Evolutionary conservation across 2,797 vertebrate species (phyloP), one percentile per base, ranked within the genome.

Genomic region (Trichosurus vulpecula): DNA sequence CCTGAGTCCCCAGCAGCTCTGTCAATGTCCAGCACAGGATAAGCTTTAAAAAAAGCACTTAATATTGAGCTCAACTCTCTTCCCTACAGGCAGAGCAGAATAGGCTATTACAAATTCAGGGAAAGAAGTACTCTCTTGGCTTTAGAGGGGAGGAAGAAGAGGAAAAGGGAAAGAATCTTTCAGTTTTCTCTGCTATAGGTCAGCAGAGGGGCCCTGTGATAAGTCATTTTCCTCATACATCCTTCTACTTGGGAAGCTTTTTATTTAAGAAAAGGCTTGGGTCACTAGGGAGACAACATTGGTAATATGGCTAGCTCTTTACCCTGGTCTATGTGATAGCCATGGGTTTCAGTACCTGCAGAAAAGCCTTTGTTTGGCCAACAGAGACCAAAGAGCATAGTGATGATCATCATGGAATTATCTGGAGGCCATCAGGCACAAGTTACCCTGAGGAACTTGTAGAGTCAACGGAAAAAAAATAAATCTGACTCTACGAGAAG

Each of bases 91-190:
- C 9, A 22, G 57, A 56, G 41, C 25, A 19, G 52, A 66, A 0
- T 0, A 54, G 91, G 25, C 27, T 89, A 8, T 1, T 6, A 52
- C 41, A 30, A 41, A 51, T 74, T 57, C 61, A 61, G 52, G 30
- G 16, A 54, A 52, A 30, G 52, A 52, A 52, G 29, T 10, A 31
- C 0, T 10, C 55, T 29, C 35, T 19, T 0, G 0, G 5, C 1
- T 6, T 27, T 41, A 31, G 8, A 58, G n/a, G 47, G 30, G 30
- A 31, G 0, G 14, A 56, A 47, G 66, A 51, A 29, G 47, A 27
- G 41, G 22, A 27, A 87, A 87, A 87, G 9, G 22, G 25, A 81
- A 81, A 81, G 41, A 11, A 51, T 41, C 61, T 57, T 29, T 74
- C 35, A 87, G 41, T 47, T 41, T 81, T 81, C 66, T 81, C 74